Evolutionary conservation across 2,888 invertebrate genomes (phyloP), one percentile per base, ranked within the genome.

Genomic region (Bellardia bayeri): DNA sequence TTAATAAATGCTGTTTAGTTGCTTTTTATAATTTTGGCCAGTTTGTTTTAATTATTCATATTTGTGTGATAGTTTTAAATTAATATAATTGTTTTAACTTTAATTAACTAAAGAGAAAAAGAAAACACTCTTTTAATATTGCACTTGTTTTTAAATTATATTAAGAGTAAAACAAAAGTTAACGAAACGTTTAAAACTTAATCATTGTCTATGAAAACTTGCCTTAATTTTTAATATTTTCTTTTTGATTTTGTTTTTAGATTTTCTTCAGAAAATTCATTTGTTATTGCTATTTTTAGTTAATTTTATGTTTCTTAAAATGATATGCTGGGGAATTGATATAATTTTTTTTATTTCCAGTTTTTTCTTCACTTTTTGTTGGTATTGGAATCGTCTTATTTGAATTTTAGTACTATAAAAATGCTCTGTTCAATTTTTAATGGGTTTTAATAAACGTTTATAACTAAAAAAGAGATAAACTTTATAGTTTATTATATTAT

Each of bases 271-370:
- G 79, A 79, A 76, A 82, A 82, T 75, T 85, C 82, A 30, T 75
- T 51, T 64, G 63, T 56, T 78, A 69, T 83, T 78, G 71, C 82
- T 82, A 83, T 83, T 88, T 80, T 88, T 79, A 4, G 30, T 61
- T 45, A 66, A 71, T 76, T 75, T 75, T 80, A 63, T 81, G 45
- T 33, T 66, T 78, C 79, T 75, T 75, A 88, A 89, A 89, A 89
- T 89, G 89, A 88, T 89, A 88, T 89, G 88, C 87, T 66, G 74
- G 16, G 68, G 66, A 83, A 88, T 85, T 89, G 89, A 88, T 89
- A 89, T 89, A 85, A 49, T 74, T 82, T 68, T 82, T 75, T 64
- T 64, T 63, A 13, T 61, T 80, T 54, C 5, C 14, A 54, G 74
- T 8, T 45, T 40, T 58, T 68, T 72, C 23, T 66, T 72, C 13